Evolutionary conservation across 2,113 vertebrate genomes (phyloP), one percentile per base, ranked within the genome.

Genomic region (Eclectus roratus): DNA sequence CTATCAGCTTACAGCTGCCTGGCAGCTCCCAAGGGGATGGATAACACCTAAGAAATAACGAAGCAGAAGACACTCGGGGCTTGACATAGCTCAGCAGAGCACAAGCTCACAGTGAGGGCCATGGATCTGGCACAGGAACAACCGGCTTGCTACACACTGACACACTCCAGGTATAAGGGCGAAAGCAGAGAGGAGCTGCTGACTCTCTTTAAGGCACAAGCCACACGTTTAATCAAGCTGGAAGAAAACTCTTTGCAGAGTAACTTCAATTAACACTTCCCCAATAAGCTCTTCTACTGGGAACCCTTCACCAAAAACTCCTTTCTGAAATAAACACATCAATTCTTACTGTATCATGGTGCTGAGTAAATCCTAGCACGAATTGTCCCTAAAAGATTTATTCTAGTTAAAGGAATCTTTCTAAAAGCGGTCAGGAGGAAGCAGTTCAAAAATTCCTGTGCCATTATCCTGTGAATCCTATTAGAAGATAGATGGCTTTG

Each of bases 41-140:
- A 29, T 29, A 69, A 63, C 84, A 89, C 60, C 58, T 10, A 1
- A 15, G 83, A 86, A 77, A 79, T 5, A 66, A 6, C 0, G 3
- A 41, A 28, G 66, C 8, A 20, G 23, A 15, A 50, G 89, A 52
- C 52, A 23, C 44, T 17, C 5, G 0, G 39, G 84, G 33, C 16
- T 33, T 21, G 3, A 31, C 23, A 15, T 68, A 18, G 55, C 15
- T 35, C 61, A 79, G 64, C 64, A 58, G 53, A 64, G 76, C 1
- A 4, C 35, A 37, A 41, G 43, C 39, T 3, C 13, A 1, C 46
- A 73, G 47, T 0, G 4, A 70, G 72, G 46, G 91, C 58, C 14
- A 2, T 0, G 28, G 1, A 1, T 6, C 39, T 37, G 39, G 8
- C 10, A n/a, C 0, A 19, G 63, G 46, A 20, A 44, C 2, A 7